Conservation (phyloP, 2,888 invertebrate genomes). For the Drosophila helvetica region DNA sequence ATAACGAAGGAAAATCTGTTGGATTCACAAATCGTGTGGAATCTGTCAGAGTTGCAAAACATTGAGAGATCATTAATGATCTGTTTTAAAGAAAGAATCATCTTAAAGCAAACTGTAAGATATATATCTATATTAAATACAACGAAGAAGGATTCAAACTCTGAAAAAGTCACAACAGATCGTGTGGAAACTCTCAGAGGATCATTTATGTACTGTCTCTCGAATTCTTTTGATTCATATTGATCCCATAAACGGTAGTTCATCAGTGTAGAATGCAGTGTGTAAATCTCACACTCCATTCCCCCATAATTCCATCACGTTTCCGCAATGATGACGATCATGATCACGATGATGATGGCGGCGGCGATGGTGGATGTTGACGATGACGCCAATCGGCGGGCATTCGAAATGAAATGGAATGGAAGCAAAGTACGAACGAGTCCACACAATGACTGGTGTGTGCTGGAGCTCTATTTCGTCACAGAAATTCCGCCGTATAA, state of each 20-base stretch:
- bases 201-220: background rate
- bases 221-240: background rate
- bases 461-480: slow-evolving; percentile 69
- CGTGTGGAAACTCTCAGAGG: too few relatives aligned
- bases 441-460: slow-evolving; percentile 37
- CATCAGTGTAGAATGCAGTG: background rate
- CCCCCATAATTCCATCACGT: slow-evolving; percentile 19
- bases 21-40: too few relatives aligned
- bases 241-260: slow-evolving; percentile 8
- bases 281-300: background rate
- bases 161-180: too few relatives aligned
- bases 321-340: slow-evolving; percentile 17
- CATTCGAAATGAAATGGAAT: slow-evolving; percentile 26
- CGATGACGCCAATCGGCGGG: slow-evolving; percentile 41
- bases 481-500: slow-evolving; percentile 72
- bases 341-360: slow-evolving; percentile 2
- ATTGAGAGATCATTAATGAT: too few relatives aligned
- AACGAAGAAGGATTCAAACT: background rate
- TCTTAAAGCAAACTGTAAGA: background rate
- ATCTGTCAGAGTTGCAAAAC: too few relatives aligned
- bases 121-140: background rate
- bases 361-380: slow-evolving; percentile 4
- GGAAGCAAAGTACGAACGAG: slow-evolving; percentile 33
- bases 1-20: too few relatives aligned
- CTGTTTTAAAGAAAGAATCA: background rate